Conservation (phyloP, 2,797 vertebrate genomes). For the Acipenser ruthenus region DNA sequence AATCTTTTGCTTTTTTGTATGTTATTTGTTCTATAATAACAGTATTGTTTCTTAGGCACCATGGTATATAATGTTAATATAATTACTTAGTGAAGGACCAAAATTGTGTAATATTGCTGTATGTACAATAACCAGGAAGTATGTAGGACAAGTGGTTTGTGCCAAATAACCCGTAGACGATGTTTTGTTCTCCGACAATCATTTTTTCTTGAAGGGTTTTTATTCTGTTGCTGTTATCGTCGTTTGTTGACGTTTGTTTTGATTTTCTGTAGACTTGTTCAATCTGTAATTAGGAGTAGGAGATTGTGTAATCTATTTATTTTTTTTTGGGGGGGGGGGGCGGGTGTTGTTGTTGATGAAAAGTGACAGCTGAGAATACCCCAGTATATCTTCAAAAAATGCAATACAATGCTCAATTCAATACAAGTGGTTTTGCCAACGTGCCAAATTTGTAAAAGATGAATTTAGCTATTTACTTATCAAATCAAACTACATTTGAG, state of each 20-base stretch:
- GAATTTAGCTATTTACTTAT: too few species aligned
- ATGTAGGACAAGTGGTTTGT: slow-evolving; percentile 67
- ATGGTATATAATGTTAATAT: slow-evolving; percentile 80
- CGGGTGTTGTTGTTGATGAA: slow-evolving; percentile 42
- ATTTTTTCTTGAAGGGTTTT: slow-evolving; percentile 56
- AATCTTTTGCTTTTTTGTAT: slow-evolving; percentile 63
- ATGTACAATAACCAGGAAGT: slow-evolving; percentile 69
- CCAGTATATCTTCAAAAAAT: slow-evolving; percentile 48
- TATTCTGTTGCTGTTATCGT: slow-evolving; percentile 50
- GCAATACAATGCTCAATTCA: slow-evolving; percentile 31
- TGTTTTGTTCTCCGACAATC: slow-evolving; percentile 81
- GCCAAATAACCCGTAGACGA: slow-evolving; percentile 73
- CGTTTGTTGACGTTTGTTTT: slow-evolving; percentile 20
- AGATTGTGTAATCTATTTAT: slow-evolving; percentile 73
- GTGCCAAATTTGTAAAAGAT: slow-evolving; percentile 58
- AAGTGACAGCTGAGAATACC: slow-evolving; percentile 37
- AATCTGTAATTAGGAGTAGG: slow-evolving; percentile 40
- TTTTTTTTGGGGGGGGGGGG: slow-evolving; percentile 32
- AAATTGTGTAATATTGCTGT: slow-evolving; percentile 74
- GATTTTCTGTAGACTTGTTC: slow-evolving; percentile 53
- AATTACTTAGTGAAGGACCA: slow-evolving; percentile 93
- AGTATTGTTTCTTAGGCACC: slow-evolving; percentile 81
- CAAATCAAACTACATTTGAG: too few species aligned
- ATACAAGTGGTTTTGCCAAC: slow-evolving; percentile 35
- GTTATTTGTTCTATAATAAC: slow-evolving; percentile 75